phyloP scores from a whole-genome alignment of 2,888 invertebrate species.

The Hirudinaria manillensis region DNA sequence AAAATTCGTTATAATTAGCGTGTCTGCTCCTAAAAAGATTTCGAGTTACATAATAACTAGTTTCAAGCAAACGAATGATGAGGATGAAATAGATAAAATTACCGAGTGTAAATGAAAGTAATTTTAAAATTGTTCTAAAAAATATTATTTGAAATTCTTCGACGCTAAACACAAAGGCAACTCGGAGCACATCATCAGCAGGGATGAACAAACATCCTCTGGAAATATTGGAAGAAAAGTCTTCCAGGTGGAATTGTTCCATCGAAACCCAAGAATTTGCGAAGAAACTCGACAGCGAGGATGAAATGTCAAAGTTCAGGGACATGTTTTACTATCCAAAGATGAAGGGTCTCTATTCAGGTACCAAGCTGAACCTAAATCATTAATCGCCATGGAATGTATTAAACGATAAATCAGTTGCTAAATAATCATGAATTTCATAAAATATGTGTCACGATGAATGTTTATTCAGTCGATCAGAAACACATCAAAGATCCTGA shows the following conservation, averaged over 20 bases:
- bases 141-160: no score
- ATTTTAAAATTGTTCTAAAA: no score
- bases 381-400: neutral
- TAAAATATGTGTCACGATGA: neutral
- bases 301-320: slow-evolving; percentile 50
- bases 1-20: no score
- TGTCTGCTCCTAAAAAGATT: no score
- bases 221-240: slow-evolving; percentile 17
- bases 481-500: slow-evolving; percentile 22
- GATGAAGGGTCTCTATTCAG: slow-evolving; percentile 51
- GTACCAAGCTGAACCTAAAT: slow-evolving; percentile 43
- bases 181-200: no score
- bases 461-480: slow-evolving; percentile 33
- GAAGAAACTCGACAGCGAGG: slow-evolving; percentile 39
- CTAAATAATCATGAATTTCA: neutral
- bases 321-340: slow-evolving; percentile 54
- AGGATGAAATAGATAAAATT: no score
- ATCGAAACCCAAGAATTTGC: slow-evolving; percentile 24
- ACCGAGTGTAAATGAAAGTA: no score
- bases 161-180: no score
- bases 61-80: neutral
- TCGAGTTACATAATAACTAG: neutral
- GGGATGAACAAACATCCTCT: slow-evolving; percentile 14
- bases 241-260: slow-evolving; percentile 9
- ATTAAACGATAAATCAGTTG: neutral